Conservation (phyloP, 2,888 invertebrate species). For the Myathropa florea region DNA sequence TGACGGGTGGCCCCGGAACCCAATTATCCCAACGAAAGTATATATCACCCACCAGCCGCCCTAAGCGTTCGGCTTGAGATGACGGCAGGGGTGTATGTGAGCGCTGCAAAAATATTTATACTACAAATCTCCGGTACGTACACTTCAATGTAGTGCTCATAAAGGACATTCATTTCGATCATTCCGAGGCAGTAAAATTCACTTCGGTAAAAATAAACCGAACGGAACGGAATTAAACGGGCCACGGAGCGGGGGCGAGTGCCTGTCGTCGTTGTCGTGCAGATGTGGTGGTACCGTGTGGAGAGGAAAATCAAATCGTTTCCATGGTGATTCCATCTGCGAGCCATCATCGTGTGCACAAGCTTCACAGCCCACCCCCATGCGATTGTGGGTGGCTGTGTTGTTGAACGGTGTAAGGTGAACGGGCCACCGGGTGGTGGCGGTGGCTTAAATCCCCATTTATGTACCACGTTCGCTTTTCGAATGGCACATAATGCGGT, state of each 20-base stretch:
- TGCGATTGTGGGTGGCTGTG: neutral
- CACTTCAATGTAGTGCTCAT: conserved; percentile 69
- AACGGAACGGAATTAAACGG: conserved; percentile 54
- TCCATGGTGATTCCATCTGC: conserved; percentile 35
- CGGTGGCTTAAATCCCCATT: conserved; percentile 51
- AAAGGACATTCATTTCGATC: conserved; percentile 69
- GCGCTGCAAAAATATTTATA: conserved; percentile 68
- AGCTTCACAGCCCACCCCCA: conserved; percentile 22
- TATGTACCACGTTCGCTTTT: conserved; percentile 32
- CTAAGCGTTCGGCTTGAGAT: neutral
- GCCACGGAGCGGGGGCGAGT: neutral
- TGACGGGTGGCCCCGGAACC: conserved; percentile 49
- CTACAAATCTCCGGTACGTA: conserved; percentile 71
- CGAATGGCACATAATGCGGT: conserved; percentile 56
- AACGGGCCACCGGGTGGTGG: neutral
- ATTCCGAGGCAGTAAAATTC: conserved; percentile 67
- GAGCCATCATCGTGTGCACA: conserved; percentile 35
- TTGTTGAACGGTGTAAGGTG: neutral
- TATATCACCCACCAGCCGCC: neutral
- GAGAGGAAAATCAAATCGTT: conserved; percentile 23
- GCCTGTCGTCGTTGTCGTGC: neutral
- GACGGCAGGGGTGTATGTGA: conserved; percentile 9
- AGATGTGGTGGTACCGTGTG: neutral
- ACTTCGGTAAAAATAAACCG: conserved; percentile 67
- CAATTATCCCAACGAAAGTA: conserved; percentile 60